phyloP scores from a whole-genome alignment of 1,140 invertebrate genomes.

The Monochamus saltuarius region DNA sequence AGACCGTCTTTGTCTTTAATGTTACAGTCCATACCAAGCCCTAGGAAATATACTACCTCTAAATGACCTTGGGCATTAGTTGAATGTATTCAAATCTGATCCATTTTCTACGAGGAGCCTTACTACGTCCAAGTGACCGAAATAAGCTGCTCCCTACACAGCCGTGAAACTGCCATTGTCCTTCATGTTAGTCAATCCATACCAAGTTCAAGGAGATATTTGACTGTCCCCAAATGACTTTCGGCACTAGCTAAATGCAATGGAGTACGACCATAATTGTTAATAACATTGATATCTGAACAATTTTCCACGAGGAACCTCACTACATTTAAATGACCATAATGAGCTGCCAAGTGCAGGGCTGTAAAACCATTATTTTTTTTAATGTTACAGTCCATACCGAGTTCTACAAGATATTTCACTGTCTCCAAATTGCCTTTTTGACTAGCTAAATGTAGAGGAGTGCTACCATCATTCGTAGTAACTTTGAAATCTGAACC shows the following conservation, averaged over 20 bases:
- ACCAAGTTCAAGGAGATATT: not conserved
- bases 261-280: slow-evolving; percentile 9
- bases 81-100: not conserved
- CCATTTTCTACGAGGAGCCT: not conserved
- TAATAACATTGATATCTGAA: slow-evolving; percentile 24
- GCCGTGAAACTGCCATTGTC: not conserved
- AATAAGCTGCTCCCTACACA: not conserved
- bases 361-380: slow-evolving; percentile 44
- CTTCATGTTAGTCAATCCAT: not conserved
- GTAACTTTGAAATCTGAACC: slow-evolving; percentile 23
- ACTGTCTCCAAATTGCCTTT: slow-evolving; percentile 73
- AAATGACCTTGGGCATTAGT: too few relatives aligned
- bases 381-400: slow-evolving; percentile 24
- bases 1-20: too few relatives aligned
- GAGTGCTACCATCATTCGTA: slow-evolving; percentile 26
- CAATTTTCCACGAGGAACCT: slow-evolving; percentile 29
- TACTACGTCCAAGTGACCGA: not conserved
- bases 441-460: slow-evolving; percentile 32
- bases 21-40: too few relatives aligned
- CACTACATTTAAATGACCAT: slow-evolving; percentile 52
- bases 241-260: slow-evolving; percentile 53
- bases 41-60: too few relatives aligned
- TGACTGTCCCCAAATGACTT: slow-evolving; percentile 33
- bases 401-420: slow-evolving; percentile 21
- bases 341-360: slow-evolving; percentile 55